phyloP scores from a whole-genome alignment of 2,797 vertebrate genomes.

The Acipenser ruthenus region DNA sequence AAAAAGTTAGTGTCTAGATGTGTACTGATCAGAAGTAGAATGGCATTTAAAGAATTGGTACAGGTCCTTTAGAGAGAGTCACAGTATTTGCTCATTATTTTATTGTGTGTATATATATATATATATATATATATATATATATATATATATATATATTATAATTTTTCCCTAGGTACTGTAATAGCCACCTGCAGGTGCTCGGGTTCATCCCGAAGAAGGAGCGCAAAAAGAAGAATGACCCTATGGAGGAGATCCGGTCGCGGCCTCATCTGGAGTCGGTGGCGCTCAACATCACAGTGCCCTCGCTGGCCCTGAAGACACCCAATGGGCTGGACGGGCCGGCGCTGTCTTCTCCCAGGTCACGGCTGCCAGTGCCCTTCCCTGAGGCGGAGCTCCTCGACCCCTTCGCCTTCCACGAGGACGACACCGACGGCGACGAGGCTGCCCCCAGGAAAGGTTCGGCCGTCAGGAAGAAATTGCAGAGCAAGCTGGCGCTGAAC shows the following conservation, averaged over 20 bases:
- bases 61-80: too few species aligned
- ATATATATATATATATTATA: too few species aligned
- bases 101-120: too few species aligned
- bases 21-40: too few species aligned
- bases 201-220: slow-evolving; percentile 99
- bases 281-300: slow-evolving; percentile 92
- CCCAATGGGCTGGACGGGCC: slow-evolving; percentile 87
- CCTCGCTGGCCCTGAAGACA: slow-evolving; percentile 85
- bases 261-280: slow-evolving; percentile 86
- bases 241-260: slow-evolving; percentile 83
- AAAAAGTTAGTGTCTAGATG: too few species aligned
- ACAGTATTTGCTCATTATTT: too few species aligned
- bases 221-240: slow-evolving; percentile 97
- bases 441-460: slow-evolving; percentile 75
- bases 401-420: slow-evolving; percentile 92
- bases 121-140: too few species aligned
- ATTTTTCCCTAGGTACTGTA: slow-evolving; percentile 83
- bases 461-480: slow-evolving; percentile 81
- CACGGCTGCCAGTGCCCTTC: slow-evolving; percentile 72
- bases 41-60: too few species aligned
- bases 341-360: slow-evolving; percentile 84
- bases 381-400: slow-evolving; percentile 83
- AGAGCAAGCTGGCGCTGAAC: slow-evolving; percentile 83
- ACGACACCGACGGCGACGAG: slow-evolving; percentile 72
- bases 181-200: slow-evolving; percentile 97